These are phyloP conservation scores for Cephus runcator DNA, from an alignment of 2,888 invertebrate species.

Conservation along the genomic window DNA sequence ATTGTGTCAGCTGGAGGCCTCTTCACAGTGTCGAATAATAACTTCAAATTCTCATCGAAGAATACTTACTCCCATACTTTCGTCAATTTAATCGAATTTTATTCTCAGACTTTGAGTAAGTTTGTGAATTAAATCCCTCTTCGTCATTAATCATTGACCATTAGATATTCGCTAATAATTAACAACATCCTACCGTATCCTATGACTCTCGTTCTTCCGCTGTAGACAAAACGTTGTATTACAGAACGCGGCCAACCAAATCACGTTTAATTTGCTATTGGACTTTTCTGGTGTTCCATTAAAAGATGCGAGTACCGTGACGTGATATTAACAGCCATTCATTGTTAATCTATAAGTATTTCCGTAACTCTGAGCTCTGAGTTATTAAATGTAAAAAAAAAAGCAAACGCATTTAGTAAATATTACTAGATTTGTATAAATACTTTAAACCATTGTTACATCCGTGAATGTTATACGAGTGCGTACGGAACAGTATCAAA, in stretches of 20 bases:
- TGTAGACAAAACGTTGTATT: background rate
- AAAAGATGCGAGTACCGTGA: background rate
- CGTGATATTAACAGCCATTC: background rate
- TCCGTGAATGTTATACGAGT: too few species aligned
- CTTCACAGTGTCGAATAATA: background rate
- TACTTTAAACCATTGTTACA: background rate
- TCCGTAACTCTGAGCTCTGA: background rate
- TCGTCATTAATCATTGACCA: background rate
- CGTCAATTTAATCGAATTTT: background rate
- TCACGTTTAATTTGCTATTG: background rate
- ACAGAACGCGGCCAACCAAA: background rate
- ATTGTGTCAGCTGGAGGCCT: background rate
- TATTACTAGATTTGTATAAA: background rate
- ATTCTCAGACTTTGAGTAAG: background rate
- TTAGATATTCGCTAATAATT: background rate
- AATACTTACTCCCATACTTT: background rate
- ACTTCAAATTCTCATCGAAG: background rate
- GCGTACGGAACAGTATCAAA: background rate
- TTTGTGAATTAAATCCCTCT: background rate
- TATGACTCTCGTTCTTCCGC: background rate
- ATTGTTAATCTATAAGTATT: background rate
- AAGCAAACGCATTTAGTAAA: background rate
- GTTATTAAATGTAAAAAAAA: background rate
- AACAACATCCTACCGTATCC: background rate
- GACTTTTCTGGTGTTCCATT: background rate